Base-by-base conservation (phyloP, 2,113 vertebrate genomes). In the Callionymus lyra region DNA sequence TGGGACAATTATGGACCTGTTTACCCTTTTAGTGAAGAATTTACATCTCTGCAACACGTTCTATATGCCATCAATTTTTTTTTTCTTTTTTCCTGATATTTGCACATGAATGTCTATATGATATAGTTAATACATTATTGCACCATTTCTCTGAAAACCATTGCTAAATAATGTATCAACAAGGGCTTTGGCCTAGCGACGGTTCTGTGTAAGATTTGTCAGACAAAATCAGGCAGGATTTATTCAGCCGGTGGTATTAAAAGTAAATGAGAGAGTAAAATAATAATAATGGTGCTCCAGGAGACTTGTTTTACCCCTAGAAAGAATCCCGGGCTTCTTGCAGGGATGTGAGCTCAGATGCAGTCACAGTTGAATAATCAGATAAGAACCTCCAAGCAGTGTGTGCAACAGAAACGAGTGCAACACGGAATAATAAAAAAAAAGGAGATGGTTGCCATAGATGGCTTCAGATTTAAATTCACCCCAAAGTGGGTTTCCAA, bases 181-280 rank as follows among this genome's bases (percentile, higher is more conserved):
- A 63, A 57, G n/a, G n/a, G n/a, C 39, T 12, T 55, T 9, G 40
- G 38, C 19, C 53, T 31, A 41, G 38, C 38, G 27, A 44, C 38
- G 13, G 12, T 66, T 53, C 50, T 51, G 50, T 66, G 38, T 49
- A 52, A 75, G 53, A 50, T 56, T 39, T 56, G 39, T 53, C 6
- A 38, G 32, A 47, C 41, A 52, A 63, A 66, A 57, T 36, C 16
- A 44, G 40, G 18, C 47, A 37, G 60, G 36, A 50, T 63, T 56
- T 50, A 60, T 63, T 38, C 45, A 44, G 51, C 46, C 44, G 32
- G 19, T n/a, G 52, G 47, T 50, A 50, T 47, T 54, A 56, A 65
- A 61, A 59, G 31, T 43, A 46, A 58, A 62, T 47, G 50, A 68
- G 34, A 16, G 44, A 27, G 48, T 38, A 15, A 19, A 34, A 36